These are phyloP conservation scores for Phaenicophaeus curvirostris DNA, from an alignment of 2,797 vertebrate genomes.

Conservation along the genomic window DNA sequence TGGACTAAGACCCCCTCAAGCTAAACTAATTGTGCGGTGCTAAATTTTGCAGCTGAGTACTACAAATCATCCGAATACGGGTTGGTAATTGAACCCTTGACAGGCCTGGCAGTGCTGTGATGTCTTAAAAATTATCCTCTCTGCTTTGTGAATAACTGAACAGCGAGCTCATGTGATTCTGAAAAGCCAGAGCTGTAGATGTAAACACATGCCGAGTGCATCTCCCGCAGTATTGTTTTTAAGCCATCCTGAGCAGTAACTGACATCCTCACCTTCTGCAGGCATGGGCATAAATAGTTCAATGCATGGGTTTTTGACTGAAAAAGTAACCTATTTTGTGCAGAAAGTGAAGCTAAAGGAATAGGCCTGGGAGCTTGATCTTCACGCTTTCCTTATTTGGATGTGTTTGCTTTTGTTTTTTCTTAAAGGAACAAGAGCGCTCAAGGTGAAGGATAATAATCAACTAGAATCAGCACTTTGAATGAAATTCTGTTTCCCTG, in stretches of 20 bases:
- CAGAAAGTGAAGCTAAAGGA: slow-evolving; percentile 12
- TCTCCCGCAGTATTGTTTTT: slow-evolving; percentile 2
- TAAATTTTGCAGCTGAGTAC: slow-evolving; percentile 58
- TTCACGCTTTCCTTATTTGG: slow-evolving; percentile 69
- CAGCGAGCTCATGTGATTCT: slow-evolving; percentile 5
- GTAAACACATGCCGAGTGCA: slow-evolving; percentile 36
- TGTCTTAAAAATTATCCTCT: slow-evolving; percentile 36
- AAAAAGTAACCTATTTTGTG: slow-evolving; percentile 8
- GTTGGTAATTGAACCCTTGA: slow-evolving; percentile 44
- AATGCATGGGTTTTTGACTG: neutral
- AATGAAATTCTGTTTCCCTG: slow-evolving; percentile 79
- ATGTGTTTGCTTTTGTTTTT: slow-evolving; percentile 73
- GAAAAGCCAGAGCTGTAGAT: neutral
- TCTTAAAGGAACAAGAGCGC: slow-evolving; percentile 85
- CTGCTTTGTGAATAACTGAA: slow-evolving; percentile 37
- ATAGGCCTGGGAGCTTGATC: slow-evolving; percentile 4
- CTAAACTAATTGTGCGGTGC: slow-evolving; percentile 7
- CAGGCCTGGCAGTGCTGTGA: slow-evolving; percentile 25
- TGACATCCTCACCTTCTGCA: neutral
- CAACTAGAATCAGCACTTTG: slow-evolving; percentile 81
- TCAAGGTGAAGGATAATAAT: slow-evolving; percentile 83
- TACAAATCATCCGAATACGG: slow-evolving; percentile 33
- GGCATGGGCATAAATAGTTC: neutral
- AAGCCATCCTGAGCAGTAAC: neutral
- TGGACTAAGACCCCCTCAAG: slow-evolving; percentile 10